Evolutionary conservation across 2,888 invertebrate genomes (phyloP), one percentile per base, ranked within the genome.

Genomic region (Cyrtodaria siliqua): DNA sequence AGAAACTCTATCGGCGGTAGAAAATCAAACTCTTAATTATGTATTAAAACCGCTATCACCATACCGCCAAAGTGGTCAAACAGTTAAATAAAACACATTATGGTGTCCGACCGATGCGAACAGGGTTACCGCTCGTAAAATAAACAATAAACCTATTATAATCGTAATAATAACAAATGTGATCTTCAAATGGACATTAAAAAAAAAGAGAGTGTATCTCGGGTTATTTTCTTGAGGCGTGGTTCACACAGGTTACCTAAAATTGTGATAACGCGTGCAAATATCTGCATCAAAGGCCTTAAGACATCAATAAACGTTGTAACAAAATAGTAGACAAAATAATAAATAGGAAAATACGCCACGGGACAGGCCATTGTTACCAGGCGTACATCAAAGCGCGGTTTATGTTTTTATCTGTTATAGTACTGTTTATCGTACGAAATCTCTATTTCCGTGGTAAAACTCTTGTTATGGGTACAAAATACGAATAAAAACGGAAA

Each of bases 391-490:
- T 26, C 52, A 52, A 52, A 52, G 16, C 2, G 14, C 16, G 20
- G 52, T 57, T 47, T 71, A 57, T 63, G 20, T 44, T 71, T 67
- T 71, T 63, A 59, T 59, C 57, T 63, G 27, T 57, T 59, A 59
- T 63, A 38, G 24, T 38, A 29, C 50, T 56, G 63, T 71, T 64
- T 71, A 63, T 57, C 59, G 14, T 18, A 50, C 38, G 50, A 56
- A 42, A 40, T 42, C 42, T 42, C 49, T 24, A 42, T 63, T 63
- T 71, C 63, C 71, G 63, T 59, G 42, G 50, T 52, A 24, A 71
- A 63, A 71, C 63, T 62, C 23, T 9, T 23, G 20, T 27, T 14
- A n/a, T 27, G 57, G 49, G 40, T 40, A 40, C 63, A 40, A 24
- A 67, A 26, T 40, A 27, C 40, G 42, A 49, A 57, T 50, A 50